Base-by-base conservation (phyloP, 2,888 invertebrate genomes). In the Nowickia ferox region DNA sequence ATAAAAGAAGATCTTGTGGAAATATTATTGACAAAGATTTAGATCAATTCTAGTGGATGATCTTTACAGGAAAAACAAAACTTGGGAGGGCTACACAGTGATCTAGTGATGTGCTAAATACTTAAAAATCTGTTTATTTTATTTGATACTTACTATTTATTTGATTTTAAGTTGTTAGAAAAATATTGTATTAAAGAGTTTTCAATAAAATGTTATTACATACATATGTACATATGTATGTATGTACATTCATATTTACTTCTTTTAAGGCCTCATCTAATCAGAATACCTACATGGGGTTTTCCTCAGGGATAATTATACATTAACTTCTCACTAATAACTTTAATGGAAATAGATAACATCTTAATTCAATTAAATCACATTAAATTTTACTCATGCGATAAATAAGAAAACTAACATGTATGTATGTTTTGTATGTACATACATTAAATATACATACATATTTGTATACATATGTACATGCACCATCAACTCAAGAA, bases 1-100 rank as follows among this genome's bases (percentile, higher is more conserved):
- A 75, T 65, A 78, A 82, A 66, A 79, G 82, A 75, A 79, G 86
- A 86, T 71, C 82, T 79, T 75, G 53, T 65, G 55, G 42, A 46
- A 83, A 59, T 13, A 48, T 22, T 61, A 8, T 66, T 53, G 86
- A 86, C 48, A 83, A 61, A 61, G 86, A 86, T 57, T 65, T 78
- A 65, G 85, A 85, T 82, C 85, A 82, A 69, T 85, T 85, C 74
- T 85, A 82, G 30, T 11, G 63, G 6, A 30, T 55, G 65, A 13
- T 63, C 9, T 55, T 57, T 19, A 46, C 1, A 46, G 38, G 13
- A 30, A 13, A 19, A 69, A 57, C 11, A 61, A 17, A 17, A 17
- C 9, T 65, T 17, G 22, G 19, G n/a, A 46, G 51, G 48, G 57
- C 59, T 57, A 30, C 55, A 38, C 42, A 57, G 57, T 66, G 74